Evolutionary conservation across 2,888 invertebrate species (phyloP), one percentile per base, ranked within the genome.

Genomic region (Pterostichus madidus): DNA sequence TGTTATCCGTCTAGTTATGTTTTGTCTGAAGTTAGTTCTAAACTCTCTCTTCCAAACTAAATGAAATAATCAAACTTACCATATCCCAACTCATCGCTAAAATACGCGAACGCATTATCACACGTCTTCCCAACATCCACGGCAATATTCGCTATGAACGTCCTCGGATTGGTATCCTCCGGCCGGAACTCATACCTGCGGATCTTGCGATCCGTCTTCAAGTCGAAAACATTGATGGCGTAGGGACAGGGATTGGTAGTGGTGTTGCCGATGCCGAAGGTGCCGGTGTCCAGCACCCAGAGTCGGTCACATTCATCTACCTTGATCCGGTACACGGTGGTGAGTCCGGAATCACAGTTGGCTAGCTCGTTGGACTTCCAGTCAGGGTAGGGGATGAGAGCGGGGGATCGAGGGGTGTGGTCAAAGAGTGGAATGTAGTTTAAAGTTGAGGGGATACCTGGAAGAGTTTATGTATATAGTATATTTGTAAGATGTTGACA

Each of bases 101-200:
- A 93, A 88, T 96, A 96, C 0, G 96, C 96, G 87, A 92, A 95
- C 0, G 95, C 93, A 87, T 96, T 95, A 2, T 95, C 94, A 87
- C 96, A 96, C 59, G 91, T 92, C 86, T 92, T 91, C 39, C 95
- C 95, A 85, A 95, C 91, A 87, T 97, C 96, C 1, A 96, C 92
- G n/a, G 94, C 95, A 83, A 96, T 95, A 87, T 96, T 96, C n/a
- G 96, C 96, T 84, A 96, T 96, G 88, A 96, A 96, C 0, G 96
- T 96, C 56, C 94, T 93, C 78, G 93, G 90, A 84, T 95, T 95
- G 17, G 94, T 95, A 86, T 96, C 96, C 84, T 95, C 95, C 0
- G 93, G 90, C 15, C 93, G 92, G 85, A 96, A 91, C 80, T 92
- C 93, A 86, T 95, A 95, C 78, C 90, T 86, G 39, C 95, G 92